Percentiles rank a stretch among this genome's conserved stretches.
These are phyloP conservation scores for Enoplosus armatus DNA, from an alignment of 2,797 vertebrate species.

Conservation along the genomic window DNA sequence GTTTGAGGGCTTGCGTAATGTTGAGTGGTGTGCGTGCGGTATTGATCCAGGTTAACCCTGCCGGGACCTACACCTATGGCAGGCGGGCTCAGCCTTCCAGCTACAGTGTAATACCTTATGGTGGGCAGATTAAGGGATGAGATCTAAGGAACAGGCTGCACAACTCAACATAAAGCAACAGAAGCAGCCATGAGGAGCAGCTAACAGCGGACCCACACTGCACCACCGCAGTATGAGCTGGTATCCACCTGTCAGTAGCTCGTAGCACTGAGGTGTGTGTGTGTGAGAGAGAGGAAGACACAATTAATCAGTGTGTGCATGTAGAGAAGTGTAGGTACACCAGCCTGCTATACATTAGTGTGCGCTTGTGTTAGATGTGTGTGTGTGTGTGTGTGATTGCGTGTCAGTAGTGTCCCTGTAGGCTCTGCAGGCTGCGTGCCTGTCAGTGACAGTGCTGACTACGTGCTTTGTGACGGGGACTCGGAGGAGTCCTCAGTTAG, in stretches of 20 bases:
- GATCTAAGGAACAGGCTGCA: slow-evolving; percentile 70
- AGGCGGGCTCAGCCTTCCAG: slow-evolving; percentile 71
- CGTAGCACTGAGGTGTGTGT: slow-evolving; percentile 64
- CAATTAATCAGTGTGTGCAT: slow-evolving; percentile 34
- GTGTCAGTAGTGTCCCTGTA: slow-evolving; percentile 47
- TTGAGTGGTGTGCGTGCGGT: slow-evolving; percentile 60
- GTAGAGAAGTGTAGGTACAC: slow-evolving; percentile 34
- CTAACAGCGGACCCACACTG: slow-evolving; percentile 55
- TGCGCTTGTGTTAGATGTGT: slow-evolving; percentile 11
- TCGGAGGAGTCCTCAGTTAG: slow-evolving; percentile 51
- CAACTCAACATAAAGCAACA: slow-evolving; percentile 67
- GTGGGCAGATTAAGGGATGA: slow-evolving; percentile 83
- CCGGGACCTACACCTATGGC: slow-evolving; percentile 70
- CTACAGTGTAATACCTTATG: slow-evolving; percentile 73
- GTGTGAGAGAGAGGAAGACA: slow-evolving; percentile 38
- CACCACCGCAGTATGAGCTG: slow-evolving; percentile 68
- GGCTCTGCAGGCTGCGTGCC: slow-evolving; percentile 47
- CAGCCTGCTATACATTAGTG: slow-evolving; percentile 34
- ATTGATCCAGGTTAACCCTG: slow-evolving; percentile 77
- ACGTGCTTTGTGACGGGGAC: slow-evolving; percentile 63
- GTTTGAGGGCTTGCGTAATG: slow-evolving; percentile 60
- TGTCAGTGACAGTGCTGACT: slow-evolving; percentile 74
- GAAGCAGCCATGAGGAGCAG: slow-evolving; percentile 74
- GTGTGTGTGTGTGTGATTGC: slow-evolving; percentile 17
- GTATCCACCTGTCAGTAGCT: slow-evolving; percentile 70